phyloP scores from a whole-genome alignment of 2,113 vertebrate species.

The Myrmophylax atrothorax region DNA sequence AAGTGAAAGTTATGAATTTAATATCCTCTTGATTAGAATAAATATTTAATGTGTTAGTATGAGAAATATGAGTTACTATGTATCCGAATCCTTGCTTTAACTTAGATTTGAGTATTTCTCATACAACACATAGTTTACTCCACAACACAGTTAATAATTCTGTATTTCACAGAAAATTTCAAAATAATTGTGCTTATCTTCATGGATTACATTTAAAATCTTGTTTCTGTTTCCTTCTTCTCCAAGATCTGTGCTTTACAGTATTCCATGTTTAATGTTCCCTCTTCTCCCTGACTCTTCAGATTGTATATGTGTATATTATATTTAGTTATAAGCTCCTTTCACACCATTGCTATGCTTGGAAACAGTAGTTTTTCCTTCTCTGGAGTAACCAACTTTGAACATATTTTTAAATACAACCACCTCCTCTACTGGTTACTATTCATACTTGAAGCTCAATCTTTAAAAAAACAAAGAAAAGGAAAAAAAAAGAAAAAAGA shows the following conservation, averaged over 20 bases:
- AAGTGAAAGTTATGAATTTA: neutral
- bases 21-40: neutral
- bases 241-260: neutral
- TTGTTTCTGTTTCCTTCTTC: neutral
- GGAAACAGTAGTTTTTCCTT: neutral
- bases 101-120: neutral
- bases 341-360: neutral
- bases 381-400: neutral
- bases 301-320: too few relatives aligned
- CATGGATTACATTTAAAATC: neutral
- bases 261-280: neutral
- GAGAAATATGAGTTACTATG: neutral
- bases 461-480: neutral
- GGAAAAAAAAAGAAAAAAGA: neutral
- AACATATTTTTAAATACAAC: neutral
- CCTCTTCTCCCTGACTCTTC: neutral
- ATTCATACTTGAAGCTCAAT: neutral
- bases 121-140: neutral
- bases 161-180: neutral
- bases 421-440: neutral
- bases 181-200: neutral
- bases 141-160: neutral
- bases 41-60: neutral
- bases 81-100: neutral
- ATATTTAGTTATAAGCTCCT: neutral